Evolutionary conservation across 2,797 vertebrate species (phyloP).

Genomic region (Aotus griseimembra): DNA sequence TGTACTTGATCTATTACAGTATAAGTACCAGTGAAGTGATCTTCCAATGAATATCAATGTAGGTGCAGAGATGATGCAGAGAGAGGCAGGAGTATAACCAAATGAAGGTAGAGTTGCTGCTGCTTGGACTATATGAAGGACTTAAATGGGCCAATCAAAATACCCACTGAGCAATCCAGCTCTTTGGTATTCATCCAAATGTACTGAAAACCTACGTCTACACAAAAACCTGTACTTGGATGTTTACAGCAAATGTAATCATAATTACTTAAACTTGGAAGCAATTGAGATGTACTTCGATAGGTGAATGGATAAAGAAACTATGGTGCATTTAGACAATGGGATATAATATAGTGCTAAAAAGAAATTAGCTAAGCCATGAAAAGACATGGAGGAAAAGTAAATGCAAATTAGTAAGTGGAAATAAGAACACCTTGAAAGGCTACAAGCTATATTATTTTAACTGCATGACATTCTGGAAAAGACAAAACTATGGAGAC

Average conservation of each 20-base stretch:
- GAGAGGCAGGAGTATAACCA: neutral
- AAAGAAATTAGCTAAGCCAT: neutral
- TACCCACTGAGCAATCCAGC: neutral
- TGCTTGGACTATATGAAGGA: neutral
- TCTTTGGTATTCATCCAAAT: neutral
- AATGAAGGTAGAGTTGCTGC: neutral
- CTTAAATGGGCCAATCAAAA: neutral
- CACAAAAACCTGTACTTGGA: neutral
- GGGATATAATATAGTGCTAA: neutral
- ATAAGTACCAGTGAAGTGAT: neutral
- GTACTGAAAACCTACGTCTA: neutral
- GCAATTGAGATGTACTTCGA: neutral
- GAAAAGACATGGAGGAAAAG: neutral
- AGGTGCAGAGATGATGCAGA: neutral
- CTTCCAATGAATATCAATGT: neutral
- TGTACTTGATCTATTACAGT: neutral
- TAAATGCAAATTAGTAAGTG: neutral
- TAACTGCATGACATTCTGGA: neutral
- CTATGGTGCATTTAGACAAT: neutral
- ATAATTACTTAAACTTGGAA: neutral
- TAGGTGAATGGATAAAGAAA: neutral
- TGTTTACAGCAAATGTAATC: neutral
- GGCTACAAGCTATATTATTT: neutral
- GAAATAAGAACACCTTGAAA: neutral
- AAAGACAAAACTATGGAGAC: neutral